Evolutionary conservation across 2,797 vertebrate genomes (phyloP), one percentile per base, ranked within the genome.

Genomic region (Oreochromis grahami): DNA sequence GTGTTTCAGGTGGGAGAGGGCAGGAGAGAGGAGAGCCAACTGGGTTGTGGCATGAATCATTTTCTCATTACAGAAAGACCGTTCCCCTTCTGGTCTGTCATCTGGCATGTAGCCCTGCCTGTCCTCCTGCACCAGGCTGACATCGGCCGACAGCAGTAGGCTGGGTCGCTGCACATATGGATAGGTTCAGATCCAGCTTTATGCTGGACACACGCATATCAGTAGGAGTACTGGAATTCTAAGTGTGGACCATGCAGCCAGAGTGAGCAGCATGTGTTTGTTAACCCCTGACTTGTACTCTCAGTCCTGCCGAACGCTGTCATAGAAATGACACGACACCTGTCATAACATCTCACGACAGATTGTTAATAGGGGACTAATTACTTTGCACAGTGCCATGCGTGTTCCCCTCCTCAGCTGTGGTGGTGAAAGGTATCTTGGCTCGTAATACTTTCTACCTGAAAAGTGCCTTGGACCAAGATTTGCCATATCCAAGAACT

Each of bases 331-430:
- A 95, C 91, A 93, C 93, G 94, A 94, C 95, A 94, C 92, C 92
- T 96, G 95, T 95, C 94, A 95, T 95, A 95, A 95, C 94, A 95
- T 90, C 86, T 88, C 85, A 48, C 11, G 79, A 89, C 93, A 93
- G 88, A 91, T 87, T 89, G 91, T 92, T 90, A 91, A 51, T 77
- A 86, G 81, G 80, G 52, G 88, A 86, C 94, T 95, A 94, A 95
- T 95, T 93, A 91, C 93, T 92, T 90, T 87, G 89, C 92, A 90
- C 84, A 74, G 80, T 87, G 84, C 88, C 93, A 83, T 34, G 79
- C 50, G 4, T 14, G 77, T 41, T 79, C 60, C 86, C 79, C 76
- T 50, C 14, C 60, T 32, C 63, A 7, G 76, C 53, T 68, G 51
- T 45, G 81, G 76, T 86, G 84, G 51, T 89, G 90, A 93, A 93